Conservation (phyloP, 2,888 invertebrate genomes). For the Andrena flavipes region DNA sequence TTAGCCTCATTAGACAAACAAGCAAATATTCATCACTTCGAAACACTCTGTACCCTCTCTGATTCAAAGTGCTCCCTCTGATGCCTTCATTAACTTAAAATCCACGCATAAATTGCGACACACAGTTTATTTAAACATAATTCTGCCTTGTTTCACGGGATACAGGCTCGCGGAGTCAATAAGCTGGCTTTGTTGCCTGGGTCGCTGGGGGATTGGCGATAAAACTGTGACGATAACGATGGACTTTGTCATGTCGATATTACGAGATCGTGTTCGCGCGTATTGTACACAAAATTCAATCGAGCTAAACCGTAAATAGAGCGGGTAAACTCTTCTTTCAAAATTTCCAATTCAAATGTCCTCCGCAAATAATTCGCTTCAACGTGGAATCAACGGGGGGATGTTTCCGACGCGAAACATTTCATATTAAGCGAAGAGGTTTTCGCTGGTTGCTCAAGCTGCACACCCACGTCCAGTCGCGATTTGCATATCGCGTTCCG, state of each 20-base stretch:
- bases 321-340: no score
- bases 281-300: background rate
- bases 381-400: background rate
- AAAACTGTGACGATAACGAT: slow-evolving; percentile 35
- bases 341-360: no score
- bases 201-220: slow-evolving; percentile 45
- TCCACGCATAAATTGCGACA: slow-evolving; percentile 24
- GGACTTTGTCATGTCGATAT: slow-evolving; percentile 26
- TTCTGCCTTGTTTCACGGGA: slow-evolving; percentile 51
- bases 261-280: background rate
- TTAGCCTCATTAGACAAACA: background rate
- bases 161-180: slow-evolving; percentile 53
- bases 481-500: slow-evolving; percentile 62
- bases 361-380: background rate
- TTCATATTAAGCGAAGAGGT: slow-evolving; percentile 12
- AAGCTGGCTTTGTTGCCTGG: slow-evolving; percentile 50
- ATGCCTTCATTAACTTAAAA: slow-evolving; percentile 38
- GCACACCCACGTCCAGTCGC: slow-evolving; percentile 37
- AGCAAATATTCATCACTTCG: background rate
- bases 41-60: background rate
- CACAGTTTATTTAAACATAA: slow-evolving; percentile 58
- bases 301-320: background rate
- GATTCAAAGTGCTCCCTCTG: background rate
- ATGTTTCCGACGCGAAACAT: slow-evolving; percentile 13
- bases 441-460: slow-evolving; percentile 40